Base-by-base conservation (phyloP, 2,888 invertebrate species). In the Peribatodes rhomboidaria region DNA sequence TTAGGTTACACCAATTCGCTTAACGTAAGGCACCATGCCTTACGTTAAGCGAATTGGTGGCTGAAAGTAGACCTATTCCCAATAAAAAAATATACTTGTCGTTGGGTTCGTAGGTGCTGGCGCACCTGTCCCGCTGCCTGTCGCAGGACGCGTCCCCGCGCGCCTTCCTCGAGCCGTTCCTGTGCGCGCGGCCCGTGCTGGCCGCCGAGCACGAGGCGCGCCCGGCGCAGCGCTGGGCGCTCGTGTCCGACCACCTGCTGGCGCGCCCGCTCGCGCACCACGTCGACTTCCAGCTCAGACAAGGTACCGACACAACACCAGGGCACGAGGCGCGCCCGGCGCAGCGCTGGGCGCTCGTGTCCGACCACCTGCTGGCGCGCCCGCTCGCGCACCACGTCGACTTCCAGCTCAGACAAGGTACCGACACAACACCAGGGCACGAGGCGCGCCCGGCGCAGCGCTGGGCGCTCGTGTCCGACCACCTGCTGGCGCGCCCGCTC, bases 301-400 rank as follows among this genome's bases (percentile, higher is more conserved):
- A 98, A 86, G 97, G 97, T 52, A 20, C 14, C 3, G 9, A 9
- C 14, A 14, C 6, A n/a, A 14, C 13, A 3, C 13, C 10, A 11
- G 97, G 98, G 67, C 97, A 97, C 78, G 98, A 98, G 81, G 92
- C 95, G 42, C 95, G 97, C 59, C 95, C 95, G 46, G 94, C 97
- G n/a, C 98, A 99, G 82, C 97, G 98, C 39, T 99, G 99, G 99
- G 98, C 99, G 2, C 94, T 99, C 52, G 97, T 99, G 72, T 98
- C 98, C 73, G 98, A 99, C 78, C 97, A 98, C 77, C 94, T 98
- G 31, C 95, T 98, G 0, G 98, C 98, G 0, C 94, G 98, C 9
- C 97, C 98, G 0, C 94, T 99, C 18, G 95, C 96, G 0, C 96
- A 97, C 76, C 97, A 97, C 59, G 95, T 96, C 50, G 95, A 97